These are phyloP conservation scores for Suillia variegata DNA, from an alignment of 2,888 invertebrate genomes.

Conservation along the genomic window DNA sequence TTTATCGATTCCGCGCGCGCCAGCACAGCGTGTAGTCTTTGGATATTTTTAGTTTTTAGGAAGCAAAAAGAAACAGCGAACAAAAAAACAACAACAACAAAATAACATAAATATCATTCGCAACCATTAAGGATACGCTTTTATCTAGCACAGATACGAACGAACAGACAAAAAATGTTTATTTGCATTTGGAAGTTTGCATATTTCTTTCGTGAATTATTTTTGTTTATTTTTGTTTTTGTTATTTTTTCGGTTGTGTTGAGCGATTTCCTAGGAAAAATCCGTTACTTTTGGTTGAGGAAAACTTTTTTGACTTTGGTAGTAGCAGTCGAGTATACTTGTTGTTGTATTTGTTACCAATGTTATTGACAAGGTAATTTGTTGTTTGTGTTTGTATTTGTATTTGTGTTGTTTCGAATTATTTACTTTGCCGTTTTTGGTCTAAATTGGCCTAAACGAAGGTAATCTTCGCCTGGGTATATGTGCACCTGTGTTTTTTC, in stretches of 20 bases:
- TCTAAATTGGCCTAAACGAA: background rate
- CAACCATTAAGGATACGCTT: background rate
- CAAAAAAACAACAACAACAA: slow-evolving; percentile 4
- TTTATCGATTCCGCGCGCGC: slow-evolving; percentile 52
- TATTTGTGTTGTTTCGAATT: background rate
- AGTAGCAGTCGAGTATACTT: background rate
- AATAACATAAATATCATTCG: background rate
- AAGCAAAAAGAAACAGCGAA: slow-evolving; percentile 2
- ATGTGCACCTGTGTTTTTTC: background rate
- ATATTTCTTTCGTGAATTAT: background rate
- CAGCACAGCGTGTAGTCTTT: slow-evolving; percentile 32
- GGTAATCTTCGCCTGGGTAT: background rate
- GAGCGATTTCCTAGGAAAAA: background rate
- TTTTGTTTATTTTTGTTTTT: background rate
- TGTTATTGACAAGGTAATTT: slow-evolving; percentile 6
- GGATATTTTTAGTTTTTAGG: slow-evolving; percentile 13
- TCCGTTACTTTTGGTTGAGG: background rate
- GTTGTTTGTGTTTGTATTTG: background rate
- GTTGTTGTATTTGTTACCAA: slow-evolving; percentile 1
- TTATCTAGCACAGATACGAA: background rate
- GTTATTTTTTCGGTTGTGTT: background rate
- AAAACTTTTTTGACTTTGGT: background rate
- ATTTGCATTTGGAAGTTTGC: background rate
- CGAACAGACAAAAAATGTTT: no score
- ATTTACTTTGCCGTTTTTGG: background rate